Evolutionary conservation across 2,113 vertebrate species (phyloP), one percentile per base, ranked within the genome.

Genomic region (Numenius arquata): DNA sequence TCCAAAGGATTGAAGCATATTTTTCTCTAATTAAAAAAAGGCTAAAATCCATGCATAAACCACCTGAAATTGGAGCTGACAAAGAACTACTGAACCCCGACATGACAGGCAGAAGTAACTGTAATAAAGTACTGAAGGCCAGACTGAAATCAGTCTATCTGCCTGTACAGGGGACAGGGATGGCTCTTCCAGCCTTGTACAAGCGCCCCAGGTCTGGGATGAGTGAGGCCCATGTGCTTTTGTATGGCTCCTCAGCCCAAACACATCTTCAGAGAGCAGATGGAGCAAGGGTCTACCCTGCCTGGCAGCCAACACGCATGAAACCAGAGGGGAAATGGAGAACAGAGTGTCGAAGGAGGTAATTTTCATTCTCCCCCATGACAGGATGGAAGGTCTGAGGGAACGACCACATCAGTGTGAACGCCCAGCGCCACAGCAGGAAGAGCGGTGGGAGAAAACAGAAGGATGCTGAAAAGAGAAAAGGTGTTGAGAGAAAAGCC

Each of bases 11-110:
- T 74, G 82, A 93, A 95, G 95, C 85, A 71, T 90, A 61, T 82
- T 96, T 92, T 93, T 79, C 47, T 94, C 38, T 90, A 80, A 97
- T 93, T 65, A 66, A 90, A 78, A 93, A 74, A 90, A 78, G 25
- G 17, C 21, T 85, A 91, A 96, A 92, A 88, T 84, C 56, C 23
- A 17, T 9, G 4, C 23, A 23, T 53, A 65, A 88, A 85, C 34
- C 91, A 91, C 92, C 65, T 87, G 50, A 85, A 90, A 76, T 12
- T 2, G 9, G 34, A 76, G n/a, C 45, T 66, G 79, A 53, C 38
- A 36, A 66, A 68, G 47, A 48, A 7, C 10, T 45, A 27, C 56
- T 15, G 47, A 89, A 79, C 68, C 36, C 30, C 1, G 1, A 15
- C 1, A 6, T 59, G 71, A 74, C 40, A 56, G 50, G 45, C 63